phyloP scores from a whole-genome alignment of 2,888 invertebrate genomes.

The Hybos culiciformis region DNA sequence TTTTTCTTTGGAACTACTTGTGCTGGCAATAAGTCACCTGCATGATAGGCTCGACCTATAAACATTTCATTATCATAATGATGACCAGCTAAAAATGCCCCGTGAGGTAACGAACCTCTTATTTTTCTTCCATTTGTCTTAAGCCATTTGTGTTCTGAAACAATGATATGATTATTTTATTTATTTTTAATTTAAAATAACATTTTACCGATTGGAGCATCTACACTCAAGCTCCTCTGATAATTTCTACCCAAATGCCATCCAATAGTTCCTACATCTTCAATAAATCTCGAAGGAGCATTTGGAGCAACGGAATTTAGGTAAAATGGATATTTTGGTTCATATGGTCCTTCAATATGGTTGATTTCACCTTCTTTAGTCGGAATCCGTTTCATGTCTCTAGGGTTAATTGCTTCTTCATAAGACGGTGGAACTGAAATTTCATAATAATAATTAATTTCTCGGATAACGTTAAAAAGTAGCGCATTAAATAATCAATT shows the following conservation, averaged over 20 bases:
- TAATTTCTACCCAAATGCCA: too few species aligned
- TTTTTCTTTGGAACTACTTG: conserved; percentile 46
- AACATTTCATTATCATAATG: conserved; percentile 32
- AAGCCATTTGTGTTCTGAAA: too few species aligned
- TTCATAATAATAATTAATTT: not conserved
- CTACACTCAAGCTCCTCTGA: too few species aligned
- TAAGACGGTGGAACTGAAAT: conserved; percentile 11
- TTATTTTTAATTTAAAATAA: too few species aligned
- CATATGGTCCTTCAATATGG: conserved; percentile 6
- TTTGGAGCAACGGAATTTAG: conserved; percentile 7
- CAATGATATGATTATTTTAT: too few species aligned
- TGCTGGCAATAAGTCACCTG: conserved; percentile 46
- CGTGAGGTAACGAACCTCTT: too few species aligned
- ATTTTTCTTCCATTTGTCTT: too few species aligned
- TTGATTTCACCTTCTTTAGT: conserved; percentile 7
- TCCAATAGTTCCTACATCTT: too few species aligned
- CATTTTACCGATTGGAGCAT: too few species aligned
- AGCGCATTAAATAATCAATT: not conserved
- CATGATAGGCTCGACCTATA: conserved; percentile 39
- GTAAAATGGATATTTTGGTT: conserved; percentile 10
- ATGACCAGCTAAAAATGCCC: too few species aligned
- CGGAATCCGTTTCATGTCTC: conserved; percentile 3
- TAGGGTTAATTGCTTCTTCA: conserved; percentile 8
- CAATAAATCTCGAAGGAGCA: too few species aligned
- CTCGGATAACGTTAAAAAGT: not conserved